Percentiles rank a stretch among this genome's conserved stretches.
Evolutionary conservation across 2,797 vertebrate genomes (phyloP).

Genomic region (Trachops cirrhosus): DNA sequence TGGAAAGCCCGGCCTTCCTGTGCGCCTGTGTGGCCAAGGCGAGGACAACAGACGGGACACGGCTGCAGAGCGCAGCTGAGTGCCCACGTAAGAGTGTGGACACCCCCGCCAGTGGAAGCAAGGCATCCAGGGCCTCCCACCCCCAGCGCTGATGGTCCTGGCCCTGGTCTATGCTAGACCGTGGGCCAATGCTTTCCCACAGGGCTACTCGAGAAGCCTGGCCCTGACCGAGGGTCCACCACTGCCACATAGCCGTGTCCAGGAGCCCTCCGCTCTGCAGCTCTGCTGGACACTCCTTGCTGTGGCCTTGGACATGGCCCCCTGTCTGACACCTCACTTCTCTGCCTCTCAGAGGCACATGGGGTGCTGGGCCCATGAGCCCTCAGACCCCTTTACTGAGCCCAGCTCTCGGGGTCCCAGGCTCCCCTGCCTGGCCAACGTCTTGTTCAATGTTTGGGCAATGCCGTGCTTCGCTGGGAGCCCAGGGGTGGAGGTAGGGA

Average conservation of each 20-base stretch:
- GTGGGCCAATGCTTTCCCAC: conserved; percentile 27
- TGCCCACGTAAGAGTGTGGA: conserved; percentile 64
- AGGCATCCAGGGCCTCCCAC: background rate
- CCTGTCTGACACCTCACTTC: background rate
- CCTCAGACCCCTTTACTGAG: fast-evolving
- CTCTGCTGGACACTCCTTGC: background rate
- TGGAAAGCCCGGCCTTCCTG: conserved; percentile 81
- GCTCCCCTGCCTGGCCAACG: background rate
- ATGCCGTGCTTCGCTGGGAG: fast-evolving
- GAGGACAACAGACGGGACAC: conserved; percentile 77
- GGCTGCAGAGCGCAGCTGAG: conserved; percentile 54
- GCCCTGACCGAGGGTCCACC: background rate
- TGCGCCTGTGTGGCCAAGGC: conserved; percentile 55
- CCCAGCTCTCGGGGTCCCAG: fast-evolving
- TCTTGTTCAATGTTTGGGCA: background rate
- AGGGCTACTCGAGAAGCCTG: background rate
- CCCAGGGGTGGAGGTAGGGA: fast-evolving
- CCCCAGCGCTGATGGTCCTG: conserved; percentile 46
- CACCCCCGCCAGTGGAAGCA: background rate
- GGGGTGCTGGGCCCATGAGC: no score
- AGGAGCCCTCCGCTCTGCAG: fast-evolving
- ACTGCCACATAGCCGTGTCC: fast-evolving
- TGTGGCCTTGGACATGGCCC: fast-evolving
- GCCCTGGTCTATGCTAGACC: conserved; percentile 47
- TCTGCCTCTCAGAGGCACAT: fast-evolving